Conservation (phyloP, 2,888 invertebrate genomes). For the Lasioglossum oenotherae region DNA sequence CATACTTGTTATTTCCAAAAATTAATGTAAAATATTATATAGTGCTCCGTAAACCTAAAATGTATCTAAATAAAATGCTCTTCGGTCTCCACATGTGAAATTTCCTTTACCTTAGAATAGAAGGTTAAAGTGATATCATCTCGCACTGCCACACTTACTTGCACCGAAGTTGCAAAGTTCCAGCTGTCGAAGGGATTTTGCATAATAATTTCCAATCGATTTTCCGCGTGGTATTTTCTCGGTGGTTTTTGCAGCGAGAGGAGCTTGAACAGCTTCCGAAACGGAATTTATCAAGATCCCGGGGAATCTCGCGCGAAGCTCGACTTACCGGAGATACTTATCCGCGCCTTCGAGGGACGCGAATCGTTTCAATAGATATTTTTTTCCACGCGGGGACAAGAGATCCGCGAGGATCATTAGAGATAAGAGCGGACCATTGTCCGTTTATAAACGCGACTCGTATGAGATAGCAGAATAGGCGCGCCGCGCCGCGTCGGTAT, state of each 20-base stretch:
- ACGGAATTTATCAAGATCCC: constrained; percentile 39
- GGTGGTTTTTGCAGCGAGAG: not conserved
- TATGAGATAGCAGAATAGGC: constrained; percentile 56
- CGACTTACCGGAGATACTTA: constrained; percentile 56
- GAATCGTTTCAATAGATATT: constrained; percentile 64
- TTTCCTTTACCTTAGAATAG: not conserved
- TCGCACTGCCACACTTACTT: not conserved
- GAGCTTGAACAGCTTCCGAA: constrained; percentile 24
- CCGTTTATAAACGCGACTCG: constrained; percentile 61
- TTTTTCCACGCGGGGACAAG: constrained; percentile 48
- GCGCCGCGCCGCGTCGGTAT: constrained; percentile 29
- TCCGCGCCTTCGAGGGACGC: constrained; percentile 52
- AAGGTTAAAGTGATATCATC: not conserved
- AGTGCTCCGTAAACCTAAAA: too few relatives aligned
- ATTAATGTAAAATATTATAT: too few relatives aligned
- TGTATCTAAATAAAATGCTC: not conserved
- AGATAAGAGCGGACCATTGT: constrained; percentile 66
- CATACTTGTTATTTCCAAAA: too few relatives aligned
- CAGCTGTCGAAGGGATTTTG: not conserved
- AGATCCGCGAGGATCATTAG: constrained; percentile 66
- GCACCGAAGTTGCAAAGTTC: not conserved
- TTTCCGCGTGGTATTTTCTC: not conserved
- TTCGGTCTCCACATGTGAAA: not conserved
- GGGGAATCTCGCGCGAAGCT: constrained; percentile 20
- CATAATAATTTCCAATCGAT: constrained; percentile 5